Conservation (phyloP, 2,113 vertebrate species). For the Dicrurus megarhynchus region DNA sequence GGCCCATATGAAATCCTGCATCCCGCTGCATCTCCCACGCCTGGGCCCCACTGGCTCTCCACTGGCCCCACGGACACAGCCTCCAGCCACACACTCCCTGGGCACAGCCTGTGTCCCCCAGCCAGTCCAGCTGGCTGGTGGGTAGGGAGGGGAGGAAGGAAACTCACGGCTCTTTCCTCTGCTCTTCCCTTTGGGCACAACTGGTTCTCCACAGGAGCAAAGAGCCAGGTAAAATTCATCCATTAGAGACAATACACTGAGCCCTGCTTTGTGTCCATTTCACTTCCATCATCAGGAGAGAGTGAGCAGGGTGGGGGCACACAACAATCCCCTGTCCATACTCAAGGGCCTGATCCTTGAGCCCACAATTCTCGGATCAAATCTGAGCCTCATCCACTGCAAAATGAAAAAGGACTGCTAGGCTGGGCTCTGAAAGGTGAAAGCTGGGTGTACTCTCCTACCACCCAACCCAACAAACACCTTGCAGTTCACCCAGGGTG, state of each 20-base stretch:
- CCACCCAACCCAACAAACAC: not conserved
- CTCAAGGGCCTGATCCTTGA: not conserved
- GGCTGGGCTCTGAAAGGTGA: not conserved
- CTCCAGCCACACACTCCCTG: not conserved
- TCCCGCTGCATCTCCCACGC: not conserved
- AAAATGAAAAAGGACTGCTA: not conserved
- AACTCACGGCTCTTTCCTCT: not conserved
- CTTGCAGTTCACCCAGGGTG: not conserved
- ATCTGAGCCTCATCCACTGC: not conserved
- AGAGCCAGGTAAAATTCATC: not conserved
- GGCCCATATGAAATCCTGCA: not conserved
- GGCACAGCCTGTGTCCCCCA: not conserved
- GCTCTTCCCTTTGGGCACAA: not conserved
- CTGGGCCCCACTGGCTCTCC: not conserved
- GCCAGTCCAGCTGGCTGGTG: not conserved
- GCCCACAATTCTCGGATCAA: not conserved
- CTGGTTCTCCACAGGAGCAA: not conserved
- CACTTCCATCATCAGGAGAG: fast-evolving
- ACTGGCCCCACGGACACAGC: not conserved
- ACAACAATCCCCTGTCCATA: not conserved
- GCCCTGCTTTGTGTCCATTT: not conserved
- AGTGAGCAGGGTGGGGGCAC: not conserved
- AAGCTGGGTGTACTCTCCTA: not conserved
- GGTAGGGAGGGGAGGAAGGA: not conserved
- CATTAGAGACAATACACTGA: not conserved